These are phyloP conservation scores for Todiramphus saurophagus DNA, from an alignment of 2,113 vertebrate species.

Conservation along the genomic window DNA sequence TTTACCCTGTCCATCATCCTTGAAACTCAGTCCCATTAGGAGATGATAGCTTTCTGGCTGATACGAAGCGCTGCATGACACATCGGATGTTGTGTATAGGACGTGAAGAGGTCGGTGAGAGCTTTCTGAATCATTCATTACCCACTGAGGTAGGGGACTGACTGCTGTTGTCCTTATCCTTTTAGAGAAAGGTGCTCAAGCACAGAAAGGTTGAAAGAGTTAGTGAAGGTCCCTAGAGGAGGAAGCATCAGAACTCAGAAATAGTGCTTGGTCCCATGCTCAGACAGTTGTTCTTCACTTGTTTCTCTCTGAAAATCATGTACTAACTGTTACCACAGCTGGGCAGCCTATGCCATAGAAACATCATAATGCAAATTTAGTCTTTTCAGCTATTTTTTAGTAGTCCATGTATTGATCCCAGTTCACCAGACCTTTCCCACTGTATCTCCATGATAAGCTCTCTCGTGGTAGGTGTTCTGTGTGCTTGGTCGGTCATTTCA, in stretches of 20 bases:
- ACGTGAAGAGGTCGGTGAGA: slow-evolving; percentile 47
- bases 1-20: neutral
- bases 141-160: slow-evolving; percentile 11
- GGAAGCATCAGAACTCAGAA: neutral
- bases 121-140: slow-evolving; percentile 51
- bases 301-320: slow-evolving; percentile 5
- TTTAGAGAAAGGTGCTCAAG: slow-evolving; percentile 23
- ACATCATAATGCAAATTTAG: neutral
- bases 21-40: neutral
- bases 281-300: neutral
- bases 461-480: neutral
- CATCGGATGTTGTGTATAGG: neutral
- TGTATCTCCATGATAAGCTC: neutral
- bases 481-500: neutral
- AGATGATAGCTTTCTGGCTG: slow-evolving; percentile 40
- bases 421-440: neutral
- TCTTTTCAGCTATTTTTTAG: neutral
- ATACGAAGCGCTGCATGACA: slow-evolving; percentile 11
- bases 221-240: neutral
- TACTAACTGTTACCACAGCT: neutral
- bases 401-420: neutral
- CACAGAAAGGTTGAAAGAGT: neutral
- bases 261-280: neutral
- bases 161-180: slow-evolving; percentile 32
- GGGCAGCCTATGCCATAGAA: neutral